These are phyloP conservation scores for Lytechinus variegatus DNA, from an alignment of 35 echinoderm and acorn worm genomes.

Conservation along the genomic window DNA sequence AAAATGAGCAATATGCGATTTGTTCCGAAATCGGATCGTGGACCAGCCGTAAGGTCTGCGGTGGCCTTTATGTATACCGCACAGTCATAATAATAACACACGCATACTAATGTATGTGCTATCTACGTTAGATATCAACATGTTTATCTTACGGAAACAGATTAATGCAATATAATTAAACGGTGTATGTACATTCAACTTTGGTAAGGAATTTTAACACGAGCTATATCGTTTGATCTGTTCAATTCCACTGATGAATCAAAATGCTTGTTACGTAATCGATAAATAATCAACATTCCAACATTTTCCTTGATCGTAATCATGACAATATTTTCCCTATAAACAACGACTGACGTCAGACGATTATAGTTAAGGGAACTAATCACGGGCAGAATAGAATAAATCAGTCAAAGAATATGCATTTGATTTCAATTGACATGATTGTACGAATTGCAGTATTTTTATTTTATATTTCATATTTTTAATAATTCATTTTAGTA, in stretches of 20 bases:
- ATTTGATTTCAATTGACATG: too few relatives aligned
- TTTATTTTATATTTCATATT: too few relatives aligned
- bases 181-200: neutral
- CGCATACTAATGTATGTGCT: neutral
- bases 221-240: neutral
- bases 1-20: too few relatives aligned
- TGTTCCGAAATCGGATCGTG: too few relatives aligned
- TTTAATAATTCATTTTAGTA: too few relatives aligned
- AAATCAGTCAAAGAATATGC: too few relatives aligned
- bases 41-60: too few relatives aligned
- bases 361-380: neutral
- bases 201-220: neutral
- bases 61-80: too few relatives aligned
- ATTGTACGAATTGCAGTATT: too few relatives aligned
- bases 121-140: neutral
- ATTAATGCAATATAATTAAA: neutral
- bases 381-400: neutral
- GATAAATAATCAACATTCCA: neutral
- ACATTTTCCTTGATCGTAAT: neutral
- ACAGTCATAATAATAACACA: neutral
- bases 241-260: neutral
- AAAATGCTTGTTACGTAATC: neutral
- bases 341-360: neutral
- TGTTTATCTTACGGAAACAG: neutral
- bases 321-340: neutral